Conservation (phyloP, 2,888 invertebrate genomes). For the Bibio marci region DNA sequence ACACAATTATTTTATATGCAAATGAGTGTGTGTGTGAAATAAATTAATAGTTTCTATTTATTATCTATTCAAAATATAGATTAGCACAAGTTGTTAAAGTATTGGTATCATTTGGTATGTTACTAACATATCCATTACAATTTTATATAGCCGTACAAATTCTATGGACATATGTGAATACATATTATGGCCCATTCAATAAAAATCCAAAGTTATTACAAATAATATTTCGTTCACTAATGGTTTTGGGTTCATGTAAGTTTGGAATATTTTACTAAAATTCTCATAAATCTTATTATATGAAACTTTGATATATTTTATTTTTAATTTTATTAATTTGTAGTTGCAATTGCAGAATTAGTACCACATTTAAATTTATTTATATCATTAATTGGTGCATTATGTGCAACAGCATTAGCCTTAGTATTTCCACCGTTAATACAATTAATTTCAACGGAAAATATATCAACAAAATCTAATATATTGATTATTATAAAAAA, state of each 20-base stretch:
- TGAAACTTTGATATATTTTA: slow-evolving; percentile 2
- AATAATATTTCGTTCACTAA: slow-evolving; percentile 45
- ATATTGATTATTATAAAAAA: slow-evolving; percentile 37
- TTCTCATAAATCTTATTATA: background rate
- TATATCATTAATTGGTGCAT: slow-evolving; percentile 81
- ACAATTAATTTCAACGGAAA: slow-evolving; percentile 54
- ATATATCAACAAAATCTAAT: slow-evolving; percentile 35
- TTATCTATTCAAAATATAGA: too few relatives aligned
- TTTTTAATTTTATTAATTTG: slow-evolving; percentile 17
- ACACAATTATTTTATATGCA: too few relatives aligned
- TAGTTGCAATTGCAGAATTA: slow-evolving; percentile 70
- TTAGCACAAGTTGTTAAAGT: slow-evolving; percentile 65
- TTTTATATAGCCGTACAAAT: slow-evolving; percentile 89
- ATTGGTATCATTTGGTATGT: slow-evolving; percentile 68
- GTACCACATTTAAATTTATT: slow-evolving; percentile 75
- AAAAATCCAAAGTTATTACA: slow-evolving; percentile 43
- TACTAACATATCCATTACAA: slow-evolving; percentile 84
- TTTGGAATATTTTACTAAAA: slow-evolving; percentile 14
- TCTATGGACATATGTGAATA: slow-evolving; percentile 56
- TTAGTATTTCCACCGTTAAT: slow-evolving; percentile 78
- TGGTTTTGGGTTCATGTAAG: slow-evolving; percentile 77
- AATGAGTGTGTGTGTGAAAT: too few relatives aligned
- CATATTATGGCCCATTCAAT: slow-evolving; percentile 33
- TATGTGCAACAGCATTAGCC: slow-evolving; percentile 75
- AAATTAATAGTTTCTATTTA: slow-evolving; percentile 6